phyloP scores from a whole-genome alignment of 64 coral and sea anemone species.

The Stichodactyla helianthus region DNA sequence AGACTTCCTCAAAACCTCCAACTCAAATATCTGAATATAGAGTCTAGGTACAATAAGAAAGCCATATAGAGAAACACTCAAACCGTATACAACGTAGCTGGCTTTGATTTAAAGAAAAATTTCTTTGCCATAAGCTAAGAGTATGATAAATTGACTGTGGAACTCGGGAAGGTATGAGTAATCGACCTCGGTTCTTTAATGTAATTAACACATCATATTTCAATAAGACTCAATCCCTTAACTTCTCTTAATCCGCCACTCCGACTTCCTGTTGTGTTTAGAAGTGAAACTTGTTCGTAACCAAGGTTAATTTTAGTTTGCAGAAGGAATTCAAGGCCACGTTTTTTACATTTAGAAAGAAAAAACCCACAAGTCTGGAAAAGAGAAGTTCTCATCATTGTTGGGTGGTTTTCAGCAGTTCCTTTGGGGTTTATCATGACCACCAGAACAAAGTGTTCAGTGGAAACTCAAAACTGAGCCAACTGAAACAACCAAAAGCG shows the following conservation, averaged over 20 bases:
- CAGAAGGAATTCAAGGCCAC: too few relatives aligned
- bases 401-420: neutral
- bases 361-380: neutral
- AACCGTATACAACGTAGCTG: too few relatives aligned
- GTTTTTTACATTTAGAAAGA: neutral
- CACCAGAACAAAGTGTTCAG: too few relatives aligned
- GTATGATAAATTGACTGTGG: neutral
- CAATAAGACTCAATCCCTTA: neutral
- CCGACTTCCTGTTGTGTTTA: neutral
- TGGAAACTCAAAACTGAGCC: too few relatives aligned
- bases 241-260: neutral
- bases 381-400: neutral
- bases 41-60: too few relatives aligned
- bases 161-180: neutral
- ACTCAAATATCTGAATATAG: neutral
- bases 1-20: neutral
- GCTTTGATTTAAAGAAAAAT: too few relatives aligned
- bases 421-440: neutral
- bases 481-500: too few relatives aligned
- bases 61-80: too few relatives aligned
- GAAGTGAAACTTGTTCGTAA: neutral
- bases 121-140: too few relatives aligned
- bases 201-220: slow-evolving; percentile 1
- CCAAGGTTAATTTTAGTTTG: neutral
- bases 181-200: neutral